Conservation (phyloP, 2,113 vertebrate species). For the Sula dactylatra region DNA sequence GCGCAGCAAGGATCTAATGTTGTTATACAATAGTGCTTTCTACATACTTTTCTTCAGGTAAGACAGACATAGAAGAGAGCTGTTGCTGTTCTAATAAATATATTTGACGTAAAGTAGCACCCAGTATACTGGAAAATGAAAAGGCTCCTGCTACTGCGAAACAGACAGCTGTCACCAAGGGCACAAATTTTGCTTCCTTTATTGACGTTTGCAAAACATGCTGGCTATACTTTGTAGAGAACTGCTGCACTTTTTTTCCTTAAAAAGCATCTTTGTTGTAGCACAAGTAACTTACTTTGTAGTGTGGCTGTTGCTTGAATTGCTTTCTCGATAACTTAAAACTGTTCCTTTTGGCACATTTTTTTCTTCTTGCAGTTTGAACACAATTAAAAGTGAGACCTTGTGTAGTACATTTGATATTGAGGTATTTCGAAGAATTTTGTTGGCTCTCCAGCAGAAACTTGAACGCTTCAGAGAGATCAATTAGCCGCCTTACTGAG, state of each 20-base stretch:
- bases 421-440: not conserved
- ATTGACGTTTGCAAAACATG: not conserved
- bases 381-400: not conserved
- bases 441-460: not conserved
- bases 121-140: not conserved
- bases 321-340: not conserved
- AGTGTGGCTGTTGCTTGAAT: not conserved
- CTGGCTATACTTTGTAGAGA: not conserved
- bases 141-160: not conserved
- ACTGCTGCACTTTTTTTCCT: not conserved
- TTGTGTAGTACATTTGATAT: not conserved
- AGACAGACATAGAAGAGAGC: not conserved
- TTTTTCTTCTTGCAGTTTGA: not conserved
- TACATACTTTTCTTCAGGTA: not conserved
- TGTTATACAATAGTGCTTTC: not conserved
- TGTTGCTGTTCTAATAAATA: not conserved
- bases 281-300: not conserved
- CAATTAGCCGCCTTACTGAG: not conserved
- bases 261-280: not conserved
- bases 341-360: not conserved
- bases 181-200: not conserved
- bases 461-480: not conserved
- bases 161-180: not conserved
- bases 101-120: not conserved
- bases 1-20: not conserved